A percentile compares a stretch with the other conserved stretches of the same genome.
phyloP scores from a whole-genome alignment of 2,888 invertebrate species.

The Tolmerus cingulatus region DNA sequence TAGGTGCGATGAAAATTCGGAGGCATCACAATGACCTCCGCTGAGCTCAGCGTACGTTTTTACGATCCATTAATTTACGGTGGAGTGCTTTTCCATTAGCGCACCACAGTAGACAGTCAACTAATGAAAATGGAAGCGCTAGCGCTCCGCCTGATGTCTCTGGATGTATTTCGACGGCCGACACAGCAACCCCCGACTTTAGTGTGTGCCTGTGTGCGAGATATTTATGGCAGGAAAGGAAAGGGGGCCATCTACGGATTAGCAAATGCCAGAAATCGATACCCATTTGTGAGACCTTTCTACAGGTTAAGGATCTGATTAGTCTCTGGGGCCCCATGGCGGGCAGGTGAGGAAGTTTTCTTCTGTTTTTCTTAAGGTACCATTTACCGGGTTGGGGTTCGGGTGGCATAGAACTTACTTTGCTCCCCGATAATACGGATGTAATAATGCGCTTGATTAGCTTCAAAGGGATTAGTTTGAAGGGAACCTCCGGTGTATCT shows the following conservation, averaged over 20 bases:
- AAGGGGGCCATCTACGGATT: background rate
- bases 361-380: background rate
- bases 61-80: slow-evolving; percentile 46
- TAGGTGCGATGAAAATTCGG: slow-evolving; percentile 40
- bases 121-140: slow-evolving; percentile 43
- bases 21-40: slow-evolving; percentile 40
- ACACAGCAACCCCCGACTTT: too few species aligned
- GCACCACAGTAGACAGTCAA: slow-evolving; percentile 9
- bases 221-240: background rate
- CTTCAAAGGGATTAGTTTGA: background rate
- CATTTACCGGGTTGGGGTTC: background rate
- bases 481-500: background rate
- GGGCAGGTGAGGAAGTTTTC: background rate
- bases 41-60: slow-evolving; percentile 34
- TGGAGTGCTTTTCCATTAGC: slow-evolving; percentile 47
- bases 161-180: background rate
- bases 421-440: background rate
- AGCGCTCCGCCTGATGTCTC: background rate
- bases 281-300: slow-evolving; percentile 16
- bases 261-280: slow-evolving; percentile 41
- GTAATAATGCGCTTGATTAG: slow-evolving; percentile 37
- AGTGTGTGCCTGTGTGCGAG: background rate
- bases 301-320: slow-evolving; percentile 16
- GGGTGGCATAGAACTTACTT: background rate
- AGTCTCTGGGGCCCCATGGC: background rate